Conservation (phyloP, 2,797 vertebrate species). For the Coregonus ussuriensis region DNA sequence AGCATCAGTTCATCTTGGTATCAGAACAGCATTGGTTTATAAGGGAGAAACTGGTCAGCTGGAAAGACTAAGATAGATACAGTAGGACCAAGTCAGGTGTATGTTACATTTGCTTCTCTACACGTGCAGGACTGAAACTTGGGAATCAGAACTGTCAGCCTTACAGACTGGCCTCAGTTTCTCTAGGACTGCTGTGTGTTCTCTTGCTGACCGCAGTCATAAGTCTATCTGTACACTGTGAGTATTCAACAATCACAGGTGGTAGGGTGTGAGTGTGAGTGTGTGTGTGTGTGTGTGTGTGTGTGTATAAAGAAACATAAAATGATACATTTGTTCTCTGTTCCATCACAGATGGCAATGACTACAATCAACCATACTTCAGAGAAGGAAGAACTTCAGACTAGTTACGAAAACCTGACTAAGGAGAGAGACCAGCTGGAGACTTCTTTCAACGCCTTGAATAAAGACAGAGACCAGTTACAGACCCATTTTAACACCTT, state of each 20-base stretch:
- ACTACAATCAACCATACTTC: not conserved
- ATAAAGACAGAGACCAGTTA: not conserved
- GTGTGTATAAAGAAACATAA: not conserved
- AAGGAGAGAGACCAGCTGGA: not conserved
- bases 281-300: not conserved
- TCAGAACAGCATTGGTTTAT: not conserved
- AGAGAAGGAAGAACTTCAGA: not conserved
- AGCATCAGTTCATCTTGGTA: not conserved
- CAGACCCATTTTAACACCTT: constrained; percentile 5
- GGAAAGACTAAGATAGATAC: not conserved
- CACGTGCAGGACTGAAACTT: constrained; percentile 14
- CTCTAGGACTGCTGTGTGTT: constrained; percentile 35
- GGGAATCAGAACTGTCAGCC: constrained; percentile 2
- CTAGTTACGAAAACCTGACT: not conserved
- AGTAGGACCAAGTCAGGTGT: not conserved
- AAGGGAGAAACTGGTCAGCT: not conserved
- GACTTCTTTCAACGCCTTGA: not conserved
- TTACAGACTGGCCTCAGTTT: constrained; percentile 7
- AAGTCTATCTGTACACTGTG: not conserved
- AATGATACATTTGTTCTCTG: not conserved
- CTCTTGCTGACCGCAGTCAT: not conserved
- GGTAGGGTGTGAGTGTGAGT: not conserved
- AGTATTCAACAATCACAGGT: not conserved
- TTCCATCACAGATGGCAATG: not conserved
- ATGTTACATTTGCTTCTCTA: not conserved